Evolutionary conservation across 1,140 invertebrate species (phyloP).

Genomic region (Trichomalopsis sarcophagae): DNA sequence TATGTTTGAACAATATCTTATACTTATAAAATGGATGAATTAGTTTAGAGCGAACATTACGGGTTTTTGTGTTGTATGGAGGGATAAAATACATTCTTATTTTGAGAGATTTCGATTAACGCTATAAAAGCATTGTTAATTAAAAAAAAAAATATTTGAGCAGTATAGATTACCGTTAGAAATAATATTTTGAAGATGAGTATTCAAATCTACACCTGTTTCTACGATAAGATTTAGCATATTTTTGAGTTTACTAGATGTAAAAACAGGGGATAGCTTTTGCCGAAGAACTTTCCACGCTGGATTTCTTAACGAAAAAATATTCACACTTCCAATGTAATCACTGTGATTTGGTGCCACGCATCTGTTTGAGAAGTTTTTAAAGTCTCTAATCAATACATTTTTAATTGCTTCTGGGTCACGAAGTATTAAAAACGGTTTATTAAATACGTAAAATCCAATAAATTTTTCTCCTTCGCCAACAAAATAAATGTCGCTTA

Average conservation of each 20-base stretch:
- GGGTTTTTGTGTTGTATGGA: too few species aligned
- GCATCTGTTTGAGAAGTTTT: conserved; percentile 67
- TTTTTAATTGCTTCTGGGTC: conserved; percentile 72
- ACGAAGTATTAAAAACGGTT: conserved; percentile 67
- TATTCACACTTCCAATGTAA: conserved; percentile 59
- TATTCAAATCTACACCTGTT: conserved; percentile 66
- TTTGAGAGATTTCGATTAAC: too few species aligned
- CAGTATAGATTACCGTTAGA: conserved; percentile 49
- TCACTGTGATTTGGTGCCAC: conserved; percentile 55
- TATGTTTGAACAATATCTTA: too few species aligned
- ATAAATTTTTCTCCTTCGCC: conserved; percentile 56
- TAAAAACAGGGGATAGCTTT: conserved; percentile 71
- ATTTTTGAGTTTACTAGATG: conserved; percentile 68
- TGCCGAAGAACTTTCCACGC: conserved; percentile 70
- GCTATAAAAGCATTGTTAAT: too few species aligned
- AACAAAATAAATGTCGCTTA: conserved; percentile 54
- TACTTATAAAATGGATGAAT: too few species aligned
- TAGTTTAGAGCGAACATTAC: too few species aligned
- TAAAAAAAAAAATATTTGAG: background rate
- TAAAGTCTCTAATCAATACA: conserved; percentile 73
- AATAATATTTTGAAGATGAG: conserved; percentile 56
- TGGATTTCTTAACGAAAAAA: conserved; percentile 65
- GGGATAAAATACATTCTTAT: too few species aligned
- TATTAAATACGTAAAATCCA: conserved; percentile 67
- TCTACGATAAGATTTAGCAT: conserved; percentile 70